Evolutionary conservation across 2,113 vertebrate species (phyloP).

Genomic region (Argyrosomus japonicus): DNA sequence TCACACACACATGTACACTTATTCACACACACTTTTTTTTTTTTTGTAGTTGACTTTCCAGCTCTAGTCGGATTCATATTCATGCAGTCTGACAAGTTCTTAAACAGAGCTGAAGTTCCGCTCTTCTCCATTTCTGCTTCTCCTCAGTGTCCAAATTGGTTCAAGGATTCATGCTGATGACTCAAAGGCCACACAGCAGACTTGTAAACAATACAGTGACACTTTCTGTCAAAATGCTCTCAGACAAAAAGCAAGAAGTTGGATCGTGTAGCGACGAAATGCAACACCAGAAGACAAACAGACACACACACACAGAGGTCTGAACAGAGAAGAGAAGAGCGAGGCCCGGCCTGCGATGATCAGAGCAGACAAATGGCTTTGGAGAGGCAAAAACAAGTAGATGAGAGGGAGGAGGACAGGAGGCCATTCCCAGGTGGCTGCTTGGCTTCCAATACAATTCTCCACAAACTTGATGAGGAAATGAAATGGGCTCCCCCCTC

Average conservation of each 20-base stretch:
- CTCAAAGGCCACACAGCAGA: constrained; percentile 4
- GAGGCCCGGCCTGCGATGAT: neutral
- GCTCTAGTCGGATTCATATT: constrained; percentile 33
- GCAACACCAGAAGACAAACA: neutral
- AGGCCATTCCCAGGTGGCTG: constrained; percentile 72
- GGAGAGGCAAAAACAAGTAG: constrained; percentile 49
- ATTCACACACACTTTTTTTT: constrained; percentile 7
- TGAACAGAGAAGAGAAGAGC: neutral
- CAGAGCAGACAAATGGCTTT: constrained; percentile 34
- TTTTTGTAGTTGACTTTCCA: constrained; percentile 35
- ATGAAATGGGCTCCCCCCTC: constrained; percentile 64
- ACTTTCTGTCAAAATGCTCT: constrained; percentile 4
- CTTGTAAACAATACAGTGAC: neutral
- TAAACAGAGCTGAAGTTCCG: constrained; percentile 22
- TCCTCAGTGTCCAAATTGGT: neutral
- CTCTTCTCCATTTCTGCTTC: neutral
- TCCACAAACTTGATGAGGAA: constrained; percentile 70
- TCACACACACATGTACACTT: constrained; percentile 19
- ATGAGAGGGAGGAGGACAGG: constrained; percentile 49
- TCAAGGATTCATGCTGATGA: neutral
- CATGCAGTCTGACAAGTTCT: constrained; percentile 29
- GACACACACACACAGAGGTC: neutral
- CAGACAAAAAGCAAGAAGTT: neutral
- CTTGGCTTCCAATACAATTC: constrained; percentile 69
- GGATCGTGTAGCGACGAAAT: neutral